Conservation (phyloP, 2,797 vertebrate genomes). For the Sphaeramia orbicularis region DNA sequence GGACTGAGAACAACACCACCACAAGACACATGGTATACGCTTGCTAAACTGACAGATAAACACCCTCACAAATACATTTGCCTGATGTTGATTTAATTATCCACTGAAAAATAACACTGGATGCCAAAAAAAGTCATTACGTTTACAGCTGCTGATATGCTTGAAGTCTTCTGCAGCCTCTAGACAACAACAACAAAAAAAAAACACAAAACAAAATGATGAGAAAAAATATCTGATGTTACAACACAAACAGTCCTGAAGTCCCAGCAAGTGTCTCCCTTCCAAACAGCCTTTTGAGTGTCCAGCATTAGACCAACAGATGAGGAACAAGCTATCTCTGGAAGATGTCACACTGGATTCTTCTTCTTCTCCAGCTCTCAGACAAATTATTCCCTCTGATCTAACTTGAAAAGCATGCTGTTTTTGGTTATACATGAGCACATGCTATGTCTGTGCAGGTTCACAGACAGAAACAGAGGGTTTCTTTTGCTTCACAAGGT, state of each 20-base stretch:
- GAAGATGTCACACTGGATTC: slow-evolving; percentile 31
- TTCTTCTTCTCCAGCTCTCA: slow-evolving; percentile 46
- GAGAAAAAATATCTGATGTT: slow-evolving; percentile 32
- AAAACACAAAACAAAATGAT: slow-evolving; percentile 17
- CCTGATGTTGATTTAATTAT: slow-evolving; percentile 43
- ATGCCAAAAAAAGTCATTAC: slow-evolving; percentile 19
- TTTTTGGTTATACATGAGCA: not conserved
- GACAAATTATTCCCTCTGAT: slow-evolving; percentile 54
- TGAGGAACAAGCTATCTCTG: slow-evolving; percentile 37
- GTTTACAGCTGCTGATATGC: slow-evolving; percentile 18
- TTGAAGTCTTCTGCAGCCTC: slow-evolving; percentile 18
- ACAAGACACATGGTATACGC: slow-evolving; percentile 56
- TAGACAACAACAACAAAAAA: slow-evolving; percentile 13
- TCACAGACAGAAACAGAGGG: slow-evolving; percentile 21
- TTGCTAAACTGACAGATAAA: slow-evolving; percentile 40
- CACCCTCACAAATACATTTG: slow-evolving; percentile 34
- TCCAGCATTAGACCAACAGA: slow-evolving; percentile 38
- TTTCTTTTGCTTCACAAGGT: slow-evolving; percentile 1
- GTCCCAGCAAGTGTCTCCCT: slow-evolving; percentile 19
- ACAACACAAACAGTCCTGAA: slow-evolving; percentile 20
- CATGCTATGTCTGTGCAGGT: not conserved
- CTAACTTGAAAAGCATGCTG: slow-evolving; percentile 27
- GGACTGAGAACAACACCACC: slow-evolving; percentile 58
- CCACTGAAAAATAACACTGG: slow-evolving; percentile 1
- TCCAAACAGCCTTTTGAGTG: slow-evolving; percentile 34